A percentile compares a stretch with the other conserved stretches of the same genome.
Evolutionary conservation across 2,113 vertebrate genomes (phyloP).

Genomic region (Struthio camelus): DNA sequence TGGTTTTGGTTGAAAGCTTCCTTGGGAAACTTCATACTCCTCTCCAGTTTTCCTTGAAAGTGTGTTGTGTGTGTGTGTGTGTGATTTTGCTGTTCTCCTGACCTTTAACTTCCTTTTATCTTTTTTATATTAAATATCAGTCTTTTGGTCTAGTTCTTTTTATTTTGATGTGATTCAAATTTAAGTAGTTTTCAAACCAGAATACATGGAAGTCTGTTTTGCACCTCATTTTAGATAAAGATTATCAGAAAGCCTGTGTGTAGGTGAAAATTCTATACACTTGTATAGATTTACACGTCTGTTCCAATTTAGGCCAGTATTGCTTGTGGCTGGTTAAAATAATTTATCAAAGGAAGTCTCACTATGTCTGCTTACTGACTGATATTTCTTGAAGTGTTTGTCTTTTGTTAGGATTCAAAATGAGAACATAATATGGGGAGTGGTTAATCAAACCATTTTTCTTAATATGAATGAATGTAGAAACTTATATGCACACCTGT

Average conservation of each 20-base stretch:
- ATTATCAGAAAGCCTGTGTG: not conserved
- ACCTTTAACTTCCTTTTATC: conserved; percentile 13
- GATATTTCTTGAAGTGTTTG: not conserved
- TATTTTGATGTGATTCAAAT: not conserved
- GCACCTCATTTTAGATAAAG: not conserved
- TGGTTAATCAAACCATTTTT: not conserved
- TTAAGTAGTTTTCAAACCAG: not conserved
- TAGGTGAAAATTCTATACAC: not conserved
- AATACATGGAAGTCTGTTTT: not conserved
- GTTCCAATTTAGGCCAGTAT: not conserved
- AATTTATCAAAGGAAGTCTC: not conserved
- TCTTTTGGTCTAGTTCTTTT: not conserved
- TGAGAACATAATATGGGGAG: not conserved
- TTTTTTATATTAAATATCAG: not conserved
- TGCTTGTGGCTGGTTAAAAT: not conserved
- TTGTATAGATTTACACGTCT: not conserved
- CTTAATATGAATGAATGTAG: not conserved
- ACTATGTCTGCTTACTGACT: not conserved
- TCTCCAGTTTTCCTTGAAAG: not conserved
- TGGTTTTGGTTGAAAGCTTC: not conserved
- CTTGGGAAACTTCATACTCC: not conserved
- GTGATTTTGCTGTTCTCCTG: not conserved
- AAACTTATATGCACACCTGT: not conserved
- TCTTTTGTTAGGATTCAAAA: not conserved
- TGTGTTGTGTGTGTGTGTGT: not conserved